Conservation (phyloP, 92 coral and sea anemone species). For the Micromussa lordhowensis region DNA sequence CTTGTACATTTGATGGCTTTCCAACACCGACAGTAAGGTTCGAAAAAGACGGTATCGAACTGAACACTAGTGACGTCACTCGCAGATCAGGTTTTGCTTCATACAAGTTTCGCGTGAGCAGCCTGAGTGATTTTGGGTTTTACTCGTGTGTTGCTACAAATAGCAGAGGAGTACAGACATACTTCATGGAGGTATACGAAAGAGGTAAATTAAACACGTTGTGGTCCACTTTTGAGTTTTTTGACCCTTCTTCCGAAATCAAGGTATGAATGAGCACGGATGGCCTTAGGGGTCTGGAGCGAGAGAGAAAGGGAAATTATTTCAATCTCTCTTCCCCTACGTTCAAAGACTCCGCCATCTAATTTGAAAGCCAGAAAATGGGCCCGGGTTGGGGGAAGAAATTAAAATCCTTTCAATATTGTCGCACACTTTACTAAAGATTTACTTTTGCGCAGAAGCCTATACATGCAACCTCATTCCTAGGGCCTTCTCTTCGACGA, state of each 20-base stretch:
- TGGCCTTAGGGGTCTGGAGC: not conserved
- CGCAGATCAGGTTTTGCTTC: slow-evolving; percentile 42
- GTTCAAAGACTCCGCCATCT: too few species aligned
- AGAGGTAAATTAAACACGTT: slow-evolving; percentile 42
- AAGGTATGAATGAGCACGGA: not conserved
- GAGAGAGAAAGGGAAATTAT: not conserved
- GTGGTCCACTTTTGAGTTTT: not conserved
- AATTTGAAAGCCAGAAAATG: too few species aligned
- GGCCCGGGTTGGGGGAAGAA: too few species aligned
- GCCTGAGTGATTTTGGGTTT: slow-evolving; percentile 71
- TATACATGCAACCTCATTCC: too few species aligned
- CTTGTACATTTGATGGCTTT: slow-evolving; percentile 71
- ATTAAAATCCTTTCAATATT: too few species aligned
- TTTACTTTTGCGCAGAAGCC: too few species aligned
- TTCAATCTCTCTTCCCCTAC: not conserved
- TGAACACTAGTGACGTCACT: slow-evolving; percentile 47
- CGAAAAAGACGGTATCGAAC: slow-evolving; percentile 48
- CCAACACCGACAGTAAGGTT: slow-evolving; percentile 70
- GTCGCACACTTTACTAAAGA: too few species aligned
- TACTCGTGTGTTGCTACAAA: slow-evolving; percentile 70
- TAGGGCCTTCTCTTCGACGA: too few species aligned
- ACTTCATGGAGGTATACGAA: slow-evolving; percentile 70
- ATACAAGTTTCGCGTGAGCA: slow-evolving; percentile 49
- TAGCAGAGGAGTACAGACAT: slow-evolving; percentile 44
- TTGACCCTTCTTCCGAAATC: not conserved